Base-by-base conservation (phyloP, 2,113 vertebrate genomes). In the Thomomys bottae region DNA sequence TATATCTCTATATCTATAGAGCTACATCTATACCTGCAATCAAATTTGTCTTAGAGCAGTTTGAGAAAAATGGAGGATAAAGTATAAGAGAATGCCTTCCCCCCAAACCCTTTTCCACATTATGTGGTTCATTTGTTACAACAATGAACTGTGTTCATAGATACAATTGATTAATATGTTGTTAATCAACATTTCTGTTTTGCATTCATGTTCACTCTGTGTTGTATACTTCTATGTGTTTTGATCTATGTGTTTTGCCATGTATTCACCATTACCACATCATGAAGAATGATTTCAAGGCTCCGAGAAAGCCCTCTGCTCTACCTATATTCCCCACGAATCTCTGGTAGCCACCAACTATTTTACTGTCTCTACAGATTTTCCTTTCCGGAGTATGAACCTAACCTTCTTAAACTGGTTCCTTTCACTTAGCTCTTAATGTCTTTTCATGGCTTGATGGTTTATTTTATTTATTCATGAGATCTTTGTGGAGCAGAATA, bases 401-500 rank as follows among this genome's bases (percentile, higher is more conserved):
- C 45, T 1, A 70, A 38, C 5, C 17, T 70, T 91, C 81, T 81
- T 45, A 80, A 38, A 38, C 10, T 61, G 24, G 8, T 4, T 61
- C 18, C 36, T 88, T 88, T 45, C 21, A 87, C 32, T 32, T 68
- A 90, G 5, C 11, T 30, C 26, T 79, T 17, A 8, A 1, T 71
- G 36, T 61, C 49, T 86, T 88, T 75, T 77, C 23, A 54, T 42
- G 15, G 23, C 6, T 88, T 79, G 1, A 64, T 40, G 85, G 61
- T 8, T 76, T 54, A 45, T 77, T 81, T 90, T 18, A 67, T 91
- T 83, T 89, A 32, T 40, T 32, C 6, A 81, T 8, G 10, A 77
- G 7, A 26, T 80, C 45, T 80, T 88, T 54, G 59, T 92, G 88
- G 20, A 75, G 66, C 34, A 89, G 36, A 81, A 64, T 36, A 59